Evolutionary conservation across 1,140 invertebrate genomes (phyloP), one percentile per base, ranked within the genome.

Genomic region (Argopecten irradians): DNA sequence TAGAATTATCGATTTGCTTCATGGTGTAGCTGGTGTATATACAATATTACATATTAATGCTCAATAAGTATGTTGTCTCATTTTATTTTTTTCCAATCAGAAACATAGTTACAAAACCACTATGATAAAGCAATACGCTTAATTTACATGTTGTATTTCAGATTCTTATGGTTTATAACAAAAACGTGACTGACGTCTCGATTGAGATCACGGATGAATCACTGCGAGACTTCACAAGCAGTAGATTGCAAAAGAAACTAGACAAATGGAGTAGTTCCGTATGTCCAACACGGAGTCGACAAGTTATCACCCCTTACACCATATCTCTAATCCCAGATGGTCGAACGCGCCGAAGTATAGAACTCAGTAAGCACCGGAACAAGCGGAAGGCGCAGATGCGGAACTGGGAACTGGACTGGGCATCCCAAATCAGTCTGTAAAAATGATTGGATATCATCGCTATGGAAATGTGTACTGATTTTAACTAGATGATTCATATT

Each of bases 361-460:
- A 90, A 39, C 34, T 84, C 7, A 90, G 91, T 34, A 36, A 84
- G 82, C 28, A 89, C 33, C 88, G 92, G 19, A 92, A 92, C 82
- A 41, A 85, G 84, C 46, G 43, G 19, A 90, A 88, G 84, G 34
- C 82, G 22, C 86, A 85, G 35, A 85, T 89, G 32, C 36, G 88
- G 33, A 89, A 92, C 82, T 92, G 92, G 92, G 92, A 92, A 83
- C 87, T 91, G 0, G 88, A 92, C 1, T 92, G 92, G 92, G 55
- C 55, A 28, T 71, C 55, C 2, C n/a, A 71, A 28, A 71, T 71
- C 1, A 71, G 55, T 28, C 55, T 71, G 55, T 71, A 28, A 71
- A 7, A 71, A n/a, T 28, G n/a, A n/a, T n/a, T n/a, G n/a, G n/a
- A n/a, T n/a, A n/a, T n/a, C n/a, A n/a, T n/a, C n/a, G n/a, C n/a